These are phyloP conservation scores for Aramus guarauna DNA, from an alignment of 2,113 vertebrate genomes.

Conservation along the genomic window DNA sequence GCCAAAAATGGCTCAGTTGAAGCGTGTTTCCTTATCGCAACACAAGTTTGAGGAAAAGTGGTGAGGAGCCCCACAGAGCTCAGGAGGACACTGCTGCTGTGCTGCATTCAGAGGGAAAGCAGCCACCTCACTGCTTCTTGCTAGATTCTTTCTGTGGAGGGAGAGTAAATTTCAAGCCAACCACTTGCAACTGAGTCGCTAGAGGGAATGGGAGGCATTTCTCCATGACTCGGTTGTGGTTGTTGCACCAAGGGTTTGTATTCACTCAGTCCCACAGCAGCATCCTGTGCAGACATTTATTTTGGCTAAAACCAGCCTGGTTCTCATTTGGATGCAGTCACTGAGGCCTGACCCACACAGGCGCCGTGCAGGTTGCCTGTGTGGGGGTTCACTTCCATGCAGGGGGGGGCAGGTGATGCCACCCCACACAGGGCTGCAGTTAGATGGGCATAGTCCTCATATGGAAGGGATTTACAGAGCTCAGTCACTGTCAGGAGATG, in stretches of 20 bases:
- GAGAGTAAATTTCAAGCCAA: not conserved
- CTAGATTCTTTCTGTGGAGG: not conserved
- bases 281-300: conserved; percentile 38
- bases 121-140: not conserved
- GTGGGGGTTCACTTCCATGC: not conserved
- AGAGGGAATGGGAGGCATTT: not conserved
- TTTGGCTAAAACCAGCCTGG: not conserved
- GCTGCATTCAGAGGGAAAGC: not conserved
- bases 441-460: not conserved
- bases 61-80: not conserved
- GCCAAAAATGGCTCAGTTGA: not conserved
- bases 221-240: not conserved
- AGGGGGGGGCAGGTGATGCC: not conserved
- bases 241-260: not conserved
- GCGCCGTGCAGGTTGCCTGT: not conserved
- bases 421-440: not conserved
- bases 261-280: not conserved
- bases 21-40: rapidly evolving
- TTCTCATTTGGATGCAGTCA: not conserved
- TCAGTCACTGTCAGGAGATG: not conserved
- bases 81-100: not conserved
- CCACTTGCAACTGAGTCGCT: not conserved
- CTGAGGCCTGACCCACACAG: not conserved
- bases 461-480: rapidly evolving
- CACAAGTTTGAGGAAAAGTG: not conserved